Evolutionary conservation across 2,113 vertebrate species (phyloP), one percentile per base, ranked within the genome.

Genomic region (Neoarius graeffei): DNA sequence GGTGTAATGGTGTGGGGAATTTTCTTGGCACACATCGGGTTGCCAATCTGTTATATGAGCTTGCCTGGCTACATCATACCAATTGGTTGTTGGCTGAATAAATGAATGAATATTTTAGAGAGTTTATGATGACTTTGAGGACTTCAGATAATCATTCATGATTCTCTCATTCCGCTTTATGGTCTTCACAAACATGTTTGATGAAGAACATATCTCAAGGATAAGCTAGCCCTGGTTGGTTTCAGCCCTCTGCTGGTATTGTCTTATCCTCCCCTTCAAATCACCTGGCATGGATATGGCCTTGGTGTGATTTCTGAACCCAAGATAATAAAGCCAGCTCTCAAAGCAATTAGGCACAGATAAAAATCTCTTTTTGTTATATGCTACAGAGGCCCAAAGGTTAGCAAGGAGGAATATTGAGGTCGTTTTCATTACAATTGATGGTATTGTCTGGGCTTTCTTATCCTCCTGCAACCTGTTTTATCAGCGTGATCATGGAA

Each of bases 361-460:
- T 91, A 90, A 80, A 83, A 83, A 90, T 91, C 77, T 42, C 54
- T 52, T 83, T 87, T 48, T 85, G 89, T 87, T 88, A 83, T 90
- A 87, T 85, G 89, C 87, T 82, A 54, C 62, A 64, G 71, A 79
- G 81, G 50, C 81, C 48, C 13, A 17, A 64, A 87, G 89, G 83
- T 86, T 85, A 86, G 54, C 73, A 81, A 27, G 48, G 76, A 89
- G 89, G 74, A 89, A 88, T 89, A 88, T 90, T 89, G 89, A 83
- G 89, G 90, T 91, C 87, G 86, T 90, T 91, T 91, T 88, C 89
- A 90, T 91, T 90, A 91, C 87, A 90, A 84, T 73, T 71, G 87
- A 85, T 85, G 79, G 83, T 81, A 89, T 90, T 91, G 85, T 91
- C 67, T 27, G 3, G 79, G 85, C 56, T 85, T 88, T 54, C 74